Conservation (phyloP, 2,797 vertebrate genomes). For the Sebastes kiyomatsui region DNA sequence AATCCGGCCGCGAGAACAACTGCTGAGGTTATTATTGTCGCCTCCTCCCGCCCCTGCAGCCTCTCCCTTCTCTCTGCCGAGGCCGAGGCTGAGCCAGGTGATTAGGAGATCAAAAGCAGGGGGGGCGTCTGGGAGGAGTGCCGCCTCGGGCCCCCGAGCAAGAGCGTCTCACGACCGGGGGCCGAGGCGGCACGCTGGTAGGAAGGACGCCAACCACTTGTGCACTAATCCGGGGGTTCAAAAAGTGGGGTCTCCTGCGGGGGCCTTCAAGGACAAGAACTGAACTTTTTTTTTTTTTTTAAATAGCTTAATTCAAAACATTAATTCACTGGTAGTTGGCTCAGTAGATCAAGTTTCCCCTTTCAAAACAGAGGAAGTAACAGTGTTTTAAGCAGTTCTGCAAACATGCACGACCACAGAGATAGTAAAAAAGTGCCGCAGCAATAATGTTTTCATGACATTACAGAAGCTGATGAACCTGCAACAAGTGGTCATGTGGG, state of each 20-base stretch:
- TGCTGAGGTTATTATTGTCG: constrained; percentile 26
- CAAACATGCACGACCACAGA: background rate
- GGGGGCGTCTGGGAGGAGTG: constrained; percentile 42
- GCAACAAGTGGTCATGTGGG: background rate
- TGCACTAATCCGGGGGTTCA: background rate
- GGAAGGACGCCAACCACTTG: background rate
- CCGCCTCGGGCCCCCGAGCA: constrained; percentile 37
- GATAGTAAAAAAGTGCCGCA: background rate
- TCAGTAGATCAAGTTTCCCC: background rate
- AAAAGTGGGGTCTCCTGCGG: background rate
- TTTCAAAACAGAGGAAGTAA: background rate
- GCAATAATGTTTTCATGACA: background rate
- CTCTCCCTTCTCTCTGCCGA: constrained; percentile 13
- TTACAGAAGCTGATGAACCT: background rate
- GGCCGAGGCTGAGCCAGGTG: constrained; percentile 55
- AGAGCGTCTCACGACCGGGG: constrained; percentile 9
- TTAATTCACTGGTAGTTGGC: background rate
- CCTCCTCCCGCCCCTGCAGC: constrained; percentile 44
- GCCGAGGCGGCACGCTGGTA: background rate
- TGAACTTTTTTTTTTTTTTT: background rate
- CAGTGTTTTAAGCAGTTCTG: background rate
- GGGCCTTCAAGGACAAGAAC: background rate
- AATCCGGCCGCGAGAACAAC: constrained; percentile 19
- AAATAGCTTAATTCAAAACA: background rate
- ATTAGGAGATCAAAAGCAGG: constrained; percentile 68